phyloP scores from a whole-genome alignment of 2,113 vertebrate genomes.

The Chionodraco myersi region DNA sequence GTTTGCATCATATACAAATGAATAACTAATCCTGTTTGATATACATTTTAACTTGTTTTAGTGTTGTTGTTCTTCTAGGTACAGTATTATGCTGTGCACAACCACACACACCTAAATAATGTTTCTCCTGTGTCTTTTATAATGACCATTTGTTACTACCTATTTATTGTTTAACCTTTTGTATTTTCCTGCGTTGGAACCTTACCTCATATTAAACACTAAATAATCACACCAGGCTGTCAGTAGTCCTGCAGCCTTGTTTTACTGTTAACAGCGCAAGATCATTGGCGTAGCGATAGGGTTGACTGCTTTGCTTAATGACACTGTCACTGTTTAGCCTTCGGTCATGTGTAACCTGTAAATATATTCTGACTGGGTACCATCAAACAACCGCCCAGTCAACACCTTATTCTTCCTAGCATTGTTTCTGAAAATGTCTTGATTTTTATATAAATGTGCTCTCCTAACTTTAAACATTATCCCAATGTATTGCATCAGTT shows the following conservation, averaged over 20 bases:
- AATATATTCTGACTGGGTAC: neutral
- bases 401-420: neutral
- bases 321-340: neutral
- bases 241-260: neutral
- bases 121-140: neutral
- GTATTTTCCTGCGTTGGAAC: neutral
- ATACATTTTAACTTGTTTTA: neutral
- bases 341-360: neutral
- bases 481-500: slow-evolving; percentile 29
- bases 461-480: slow-evolving; percentile 10
- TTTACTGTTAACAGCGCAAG: slow-evolving; percentile 1
- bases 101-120: neutral
- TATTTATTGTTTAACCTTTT: neutral
- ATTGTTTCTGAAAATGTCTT: neutral
- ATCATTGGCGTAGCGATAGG: neutral
- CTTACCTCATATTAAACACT: too few relatives aligned
- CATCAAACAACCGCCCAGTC: neutral
- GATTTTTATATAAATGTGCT: slow-evolving; percentile 26
- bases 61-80: neutral
- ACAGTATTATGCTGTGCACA: neutral
- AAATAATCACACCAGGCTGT: neutral
- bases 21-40: neutral
- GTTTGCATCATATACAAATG: neutral
- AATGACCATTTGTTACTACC: neutral
- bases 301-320: slow-evolving; percentile 17